These are phyloP conservation scores for Ctenoplectra terminalis DNA, from an alignment of 1,140 invertebrate genomes.

Conservation along the genomic window DNA sequence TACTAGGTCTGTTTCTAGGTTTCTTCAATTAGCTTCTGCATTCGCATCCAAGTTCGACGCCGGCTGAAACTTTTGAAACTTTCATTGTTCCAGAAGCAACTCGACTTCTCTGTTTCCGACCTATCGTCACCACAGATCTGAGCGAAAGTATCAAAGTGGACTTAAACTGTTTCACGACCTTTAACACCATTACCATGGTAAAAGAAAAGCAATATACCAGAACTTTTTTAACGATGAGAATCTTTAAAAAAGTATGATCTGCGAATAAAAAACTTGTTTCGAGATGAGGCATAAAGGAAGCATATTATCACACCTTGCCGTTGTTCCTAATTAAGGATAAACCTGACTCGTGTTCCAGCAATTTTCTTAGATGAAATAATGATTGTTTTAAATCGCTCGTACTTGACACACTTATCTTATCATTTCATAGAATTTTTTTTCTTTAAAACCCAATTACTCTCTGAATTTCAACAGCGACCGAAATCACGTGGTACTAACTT, in stretches of 20 bases:
- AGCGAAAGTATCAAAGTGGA: neutral
- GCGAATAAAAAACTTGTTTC: no score
- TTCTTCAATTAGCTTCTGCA: conserved; percentile 42
- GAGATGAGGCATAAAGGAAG: neutral
- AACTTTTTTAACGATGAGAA: neutral
- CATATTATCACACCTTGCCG: neutral
- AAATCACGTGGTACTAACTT: neutral
- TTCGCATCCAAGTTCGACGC: conserved; percentile 21
- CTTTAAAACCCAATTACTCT: no score
- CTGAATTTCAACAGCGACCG: no score
- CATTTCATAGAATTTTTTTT: no score
- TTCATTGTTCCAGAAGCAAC: conserved; percentile 12
- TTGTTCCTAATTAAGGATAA: neutral
- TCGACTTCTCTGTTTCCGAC: neutral
- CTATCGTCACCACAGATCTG: neutral
- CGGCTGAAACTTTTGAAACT: conserved; percentile 22
- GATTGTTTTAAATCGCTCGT: neutral
- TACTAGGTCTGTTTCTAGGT: conserved; percentile 30
- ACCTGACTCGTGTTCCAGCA: neutral
- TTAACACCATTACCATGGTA: neutral
- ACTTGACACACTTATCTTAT: neutral
- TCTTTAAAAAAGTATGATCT: neutral
- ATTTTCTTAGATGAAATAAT: neutral
- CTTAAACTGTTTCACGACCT: neutral
- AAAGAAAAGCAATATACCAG: neutral